A percentile compares a stretch with the other conserved stretches of the same genome.
phyloP scores from a whole-genome alignment of 1,140 invertebrate genomes.

The Musca domestica region DNA sequence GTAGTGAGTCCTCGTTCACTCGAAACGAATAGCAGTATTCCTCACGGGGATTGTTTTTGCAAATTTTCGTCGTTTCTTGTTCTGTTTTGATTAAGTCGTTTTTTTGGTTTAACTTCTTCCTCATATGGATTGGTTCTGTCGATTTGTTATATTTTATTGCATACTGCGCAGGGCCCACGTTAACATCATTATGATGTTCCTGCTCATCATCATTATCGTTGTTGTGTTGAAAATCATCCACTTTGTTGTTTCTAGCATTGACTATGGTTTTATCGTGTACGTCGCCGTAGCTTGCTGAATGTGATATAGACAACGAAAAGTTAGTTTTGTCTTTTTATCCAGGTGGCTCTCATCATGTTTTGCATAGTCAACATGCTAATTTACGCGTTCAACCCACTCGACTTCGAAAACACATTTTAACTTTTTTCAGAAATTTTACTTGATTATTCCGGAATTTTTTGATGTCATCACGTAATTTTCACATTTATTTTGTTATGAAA shows the following conservation, averaged over 20 bases:
- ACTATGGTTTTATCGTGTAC: neutral
- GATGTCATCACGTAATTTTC: no score
- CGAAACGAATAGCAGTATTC: conserved; percentile 5
- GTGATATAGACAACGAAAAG: no score
- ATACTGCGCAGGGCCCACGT: neutral
- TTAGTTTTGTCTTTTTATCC: no score
- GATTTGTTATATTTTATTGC: neutral
- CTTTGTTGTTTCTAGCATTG: neutral
- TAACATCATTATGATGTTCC: neutral
- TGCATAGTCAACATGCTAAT: no score
- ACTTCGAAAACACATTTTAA: no score
- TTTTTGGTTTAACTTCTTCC: neutral
- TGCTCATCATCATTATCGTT: neutral
- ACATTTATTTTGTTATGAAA: no score
- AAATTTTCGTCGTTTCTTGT: neutral
- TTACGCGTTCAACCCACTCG: no score
- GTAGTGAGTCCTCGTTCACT: conserved; percentile 13
- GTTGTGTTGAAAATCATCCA: neutral
- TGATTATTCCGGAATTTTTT: no score
- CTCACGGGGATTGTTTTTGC: neutral
- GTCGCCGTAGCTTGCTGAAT: neutral
- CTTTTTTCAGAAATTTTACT: no score
- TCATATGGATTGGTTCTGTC: neutral
- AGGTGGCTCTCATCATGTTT: no score
- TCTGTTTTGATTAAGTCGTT: neutral